Conservation (phyloP, 1,140 invertebrate genomes). For the Drosophila chauvacae region DNA sequence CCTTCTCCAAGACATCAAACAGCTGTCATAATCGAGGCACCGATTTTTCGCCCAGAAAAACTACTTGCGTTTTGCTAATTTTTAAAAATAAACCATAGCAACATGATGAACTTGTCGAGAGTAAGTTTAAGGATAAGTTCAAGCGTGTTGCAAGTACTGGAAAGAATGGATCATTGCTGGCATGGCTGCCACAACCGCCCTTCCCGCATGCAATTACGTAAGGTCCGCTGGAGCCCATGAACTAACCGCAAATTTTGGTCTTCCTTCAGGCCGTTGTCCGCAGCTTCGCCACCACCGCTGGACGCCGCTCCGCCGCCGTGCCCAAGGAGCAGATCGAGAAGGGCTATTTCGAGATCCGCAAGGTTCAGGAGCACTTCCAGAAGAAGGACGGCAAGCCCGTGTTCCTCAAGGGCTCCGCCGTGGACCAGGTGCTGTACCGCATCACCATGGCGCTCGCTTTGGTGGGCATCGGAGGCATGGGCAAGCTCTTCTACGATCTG, state of each 20-base stretch:
- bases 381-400: conserved; percentile 87
- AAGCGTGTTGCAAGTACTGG: neutral
- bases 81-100: conserved; percentile 58
- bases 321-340: conserved; percentile 74
- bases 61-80: conserved; percentile 60
- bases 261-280: conserved; percentile 74
- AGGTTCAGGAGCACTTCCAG: conserved; percentile 85
- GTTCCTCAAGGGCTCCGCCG: conserved; percentile 87
- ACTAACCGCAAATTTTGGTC: conserved; percentile 64
- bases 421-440: conserved; percentile 86
- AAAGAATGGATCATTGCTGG: conserved; percentile 2
- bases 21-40: conserved; percentile 69
- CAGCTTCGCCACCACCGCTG: conserved; percentile 66
- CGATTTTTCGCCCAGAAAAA: conserved; percentile 55
- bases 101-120: conserved; percentile 83
- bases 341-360: conserved; percentile 80
- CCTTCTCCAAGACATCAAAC: conserved; percentile 64
- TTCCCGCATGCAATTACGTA: conserved; percentile 62
- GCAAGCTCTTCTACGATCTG: conserved; percentile 79
- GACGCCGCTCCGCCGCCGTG: conserved; percentile 57
- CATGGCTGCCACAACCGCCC: neutral
- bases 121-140: conserved; percentile 50
- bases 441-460: conserved; percentile 85
- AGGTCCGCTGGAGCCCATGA: conserved; percentile 53
- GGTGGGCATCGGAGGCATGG: conserved; percentile 84